Conservation (phyloP, 2,797 vertebrate genomes). For the Pithecia hirsuta region DNA sequence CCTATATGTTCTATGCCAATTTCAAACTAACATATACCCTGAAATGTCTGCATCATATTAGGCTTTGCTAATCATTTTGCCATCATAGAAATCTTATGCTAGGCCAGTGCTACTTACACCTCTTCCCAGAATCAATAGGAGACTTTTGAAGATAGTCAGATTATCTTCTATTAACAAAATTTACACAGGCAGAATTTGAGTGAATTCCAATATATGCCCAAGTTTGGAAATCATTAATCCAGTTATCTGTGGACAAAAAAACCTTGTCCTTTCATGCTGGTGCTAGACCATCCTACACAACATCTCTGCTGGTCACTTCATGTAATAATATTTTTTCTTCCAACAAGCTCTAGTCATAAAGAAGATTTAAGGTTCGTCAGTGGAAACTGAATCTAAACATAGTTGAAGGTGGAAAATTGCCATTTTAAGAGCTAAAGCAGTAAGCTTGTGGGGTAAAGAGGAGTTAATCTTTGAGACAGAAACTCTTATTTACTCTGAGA, state of each 20-base stretch:
- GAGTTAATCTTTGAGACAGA: background rate
- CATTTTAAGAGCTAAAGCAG: background rate
- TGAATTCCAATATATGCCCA: background rate
- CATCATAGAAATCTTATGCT: background rate
- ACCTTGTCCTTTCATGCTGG: background rate
- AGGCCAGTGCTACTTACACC: background rate
- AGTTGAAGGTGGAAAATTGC: background rate
- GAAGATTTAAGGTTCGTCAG: background rate
- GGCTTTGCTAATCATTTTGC: background rate
- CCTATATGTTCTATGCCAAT: background rate
- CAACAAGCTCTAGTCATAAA: background rate
- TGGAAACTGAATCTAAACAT: background rate
- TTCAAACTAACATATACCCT: background rate
- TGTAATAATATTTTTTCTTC: background rate
- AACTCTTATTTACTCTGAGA: background rate
- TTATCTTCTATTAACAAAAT: background rate
- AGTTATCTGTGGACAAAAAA: background rate
- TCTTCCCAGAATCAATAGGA: background rate
- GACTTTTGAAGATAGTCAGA: background rate
- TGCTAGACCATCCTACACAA: background rate
- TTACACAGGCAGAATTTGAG: background rate
- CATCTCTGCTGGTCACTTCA: background rate
- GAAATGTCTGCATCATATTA: background rate
- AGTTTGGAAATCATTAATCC: background rate
- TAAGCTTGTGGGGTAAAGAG: background rate